Base-by-base conservation (phyloP, 2,113 vertebrate genomes). In the Trichomycterus rosablanca region DNA sequence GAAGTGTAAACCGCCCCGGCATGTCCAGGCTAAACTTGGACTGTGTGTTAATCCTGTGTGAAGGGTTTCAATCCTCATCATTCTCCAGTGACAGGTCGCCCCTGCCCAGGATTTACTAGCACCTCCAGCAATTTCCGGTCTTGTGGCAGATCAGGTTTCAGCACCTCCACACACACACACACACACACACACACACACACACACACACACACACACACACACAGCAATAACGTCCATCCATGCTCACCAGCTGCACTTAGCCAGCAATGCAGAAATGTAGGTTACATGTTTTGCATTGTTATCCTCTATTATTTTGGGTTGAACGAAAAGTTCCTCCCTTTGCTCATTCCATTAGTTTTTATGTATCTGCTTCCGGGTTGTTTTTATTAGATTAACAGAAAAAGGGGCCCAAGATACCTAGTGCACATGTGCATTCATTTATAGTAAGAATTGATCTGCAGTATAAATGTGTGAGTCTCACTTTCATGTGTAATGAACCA, bases 51-150 rank as follows among this genome's bases (percentile, higher is more conserved):
- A 93, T 90, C 88, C 86, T 73, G 84, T 80, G 86, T 87, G 82
- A 90, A 86, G 78, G 46, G 80, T 88, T 92, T 88, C 88, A 84
- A 85, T 82, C 88, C 86, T 83, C 86, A 86, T 81, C 81, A 84
- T 89, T 84, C 86, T 84, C 81, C 76, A 74, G 16, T 75, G 83
- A 87, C 84, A 83, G 86, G 43, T 40, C 42, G 84, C 83, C 83
- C 0, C 80, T 89, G 88, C 86, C 73, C 81, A 87, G 84, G 88
- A 84, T 80, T 66, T 71, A 63, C 56, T 65, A 50, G 59, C 58
- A 67, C 62, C 43, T 30, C 54, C 59, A 62, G 69, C 37, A 66
- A 71, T 71, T 61, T 71, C 63, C 63, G 58, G 63, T 66, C 62
- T 46, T 64, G 62, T 64, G 52, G 62, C 32, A 20, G 63, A 63